phyloP scores from a whole-genome alignment of 1,140 invertebrate species.

The Macrotrachela quadricornifera region DNA sequence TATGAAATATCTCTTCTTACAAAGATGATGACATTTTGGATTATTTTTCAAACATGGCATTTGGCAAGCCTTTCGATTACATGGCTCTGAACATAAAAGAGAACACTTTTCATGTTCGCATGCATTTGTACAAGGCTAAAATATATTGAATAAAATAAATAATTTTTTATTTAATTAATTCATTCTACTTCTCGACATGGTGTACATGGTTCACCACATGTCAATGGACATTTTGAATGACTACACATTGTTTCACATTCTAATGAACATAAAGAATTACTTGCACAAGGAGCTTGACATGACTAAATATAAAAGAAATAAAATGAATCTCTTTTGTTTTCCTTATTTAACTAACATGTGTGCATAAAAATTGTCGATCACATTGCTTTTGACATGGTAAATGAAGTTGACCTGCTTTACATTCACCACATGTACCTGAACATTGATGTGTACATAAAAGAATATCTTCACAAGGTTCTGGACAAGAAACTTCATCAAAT shows the following conservation, averaged over 20 bases:
- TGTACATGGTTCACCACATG: conserved; percentile 40
- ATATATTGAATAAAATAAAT: no score
- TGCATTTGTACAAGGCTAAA: conserved; percentile 22
- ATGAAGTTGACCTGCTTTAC: conserved; percentile 41
- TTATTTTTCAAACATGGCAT: conserved; percentile 13
- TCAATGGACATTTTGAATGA: conserved; percentile 32
- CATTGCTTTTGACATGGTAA: conserved; percentile 17
- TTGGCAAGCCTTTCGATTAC: conserved; percentile 35
- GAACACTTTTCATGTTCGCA: conserved; percentile 38
- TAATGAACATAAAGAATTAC: conserved; percentile 36
- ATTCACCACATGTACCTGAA: conserved; percentile 37
- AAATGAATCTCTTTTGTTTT: no score
- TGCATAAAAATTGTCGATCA: no score
- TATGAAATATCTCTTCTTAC: no score
- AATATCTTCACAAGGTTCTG: conserved; percentile 15
- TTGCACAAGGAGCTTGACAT: conserved; percentile 10
- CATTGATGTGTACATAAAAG: conserved; percentile 40
- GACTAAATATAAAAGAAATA: neutral
- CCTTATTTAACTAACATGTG: no score
- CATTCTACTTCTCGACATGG: conserved; percentile 38
- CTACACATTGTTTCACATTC: conserved; percentile 37
- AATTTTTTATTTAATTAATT: no score
- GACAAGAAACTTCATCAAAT: no score
- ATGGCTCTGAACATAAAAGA: conserved; percentile 37
- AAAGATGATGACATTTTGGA: conserved; percentile 40